Evolutionary conservation across 2,888 invertebrate species (phyloP), one percentile per base, ranked within the genome.

Genomic region (Sesia apiformis): DNA sequence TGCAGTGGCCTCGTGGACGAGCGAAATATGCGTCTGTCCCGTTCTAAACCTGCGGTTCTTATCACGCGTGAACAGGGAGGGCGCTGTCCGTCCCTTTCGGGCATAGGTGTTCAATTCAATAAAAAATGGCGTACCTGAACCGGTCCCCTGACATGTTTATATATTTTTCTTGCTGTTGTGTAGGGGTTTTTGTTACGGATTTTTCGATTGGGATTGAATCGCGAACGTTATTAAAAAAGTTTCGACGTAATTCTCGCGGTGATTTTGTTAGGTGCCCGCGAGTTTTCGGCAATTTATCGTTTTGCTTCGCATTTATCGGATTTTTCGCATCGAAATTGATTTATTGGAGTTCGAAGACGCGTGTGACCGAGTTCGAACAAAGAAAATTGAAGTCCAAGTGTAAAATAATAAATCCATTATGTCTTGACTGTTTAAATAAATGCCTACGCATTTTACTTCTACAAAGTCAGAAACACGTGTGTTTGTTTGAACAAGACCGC

Each of bases 91-190:
- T 84, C 83, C 79, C 78, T 80, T 70, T 83, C 84, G 70, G 67
- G 70, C 83, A 80, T 86, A 81, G 84, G 82, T 84, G 84, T 84
- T 80, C 78, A 75, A 82, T 84, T 81, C 79, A 84, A 84, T 85
- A 88, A 87, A 87, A 87, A 86, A 85, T 82, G 85, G 81, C 82
- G 84, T 88, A 89, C 89, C 87, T 88, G 86, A 72, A 76, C 83
- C 80, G 81, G 79, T 84, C 89, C 84, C 81, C 67, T 81, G 81
- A 81, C 80, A 78, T 87, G 83, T 86, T 87, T 84, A 84, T 84
- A 87, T 81, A 83, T 87, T 86, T 87, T 84, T 85, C 85, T 86
- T 84, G 80, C 80, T 78, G 74, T 76, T 78, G 76, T 78, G 71
- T 74, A 66, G 71, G 74, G 75, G 70, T 73, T 82, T 86, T 87